These are phyloP conservation scores for Melangyna quadrimaculata DNA, from an alignment of 2,888 invertebrate species.

Conservation along the genomic window DNA sequence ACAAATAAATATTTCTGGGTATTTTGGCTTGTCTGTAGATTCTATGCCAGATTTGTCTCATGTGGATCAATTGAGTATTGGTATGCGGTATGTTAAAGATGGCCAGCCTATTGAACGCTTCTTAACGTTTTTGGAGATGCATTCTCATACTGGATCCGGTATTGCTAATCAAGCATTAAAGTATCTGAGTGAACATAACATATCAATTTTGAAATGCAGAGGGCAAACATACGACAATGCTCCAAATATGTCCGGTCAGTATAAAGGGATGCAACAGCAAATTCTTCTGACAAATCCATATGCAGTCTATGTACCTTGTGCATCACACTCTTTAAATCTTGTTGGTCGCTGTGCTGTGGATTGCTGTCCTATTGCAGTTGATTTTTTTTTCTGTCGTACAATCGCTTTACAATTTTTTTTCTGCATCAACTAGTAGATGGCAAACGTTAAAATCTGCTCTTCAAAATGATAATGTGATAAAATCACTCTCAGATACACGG, in stretches of 20 bases:
- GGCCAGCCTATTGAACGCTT: slow-evolving; percentile 22
- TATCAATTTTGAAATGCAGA: slow-evolving; percentile 29
- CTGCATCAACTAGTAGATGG: slow-evolving; percentile 45
- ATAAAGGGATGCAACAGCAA: slow-evolving; percentile 75
- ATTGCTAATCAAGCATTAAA: slow-evolving; percentile 73
- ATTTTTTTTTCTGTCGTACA: slow-evolving; percentile 37
- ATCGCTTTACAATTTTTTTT: slow-evolving; percentile 43
- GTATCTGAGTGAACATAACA: not conserved
- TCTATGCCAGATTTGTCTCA: slow-evolving; percentile 46
- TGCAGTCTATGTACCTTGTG: slow-evolving; percentile 75
- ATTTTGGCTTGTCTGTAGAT: slow-evolving; percentile 41
- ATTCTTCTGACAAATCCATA: slow-evolving; percentile 74
- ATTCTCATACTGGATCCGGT: slow-evolving; percentile 10
- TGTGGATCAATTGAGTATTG: slow-evolving; percentile 46
- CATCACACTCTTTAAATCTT: slow-evolving; percentile 75
- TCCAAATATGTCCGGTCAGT: slow-evolving; percentile 75
- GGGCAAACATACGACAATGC: slow-evolving; percentile 66
- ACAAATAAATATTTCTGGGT: slow-evolving; percentile 1
- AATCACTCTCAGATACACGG: not conserved
- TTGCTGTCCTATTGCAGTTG: slow-evolving; percentile 15
- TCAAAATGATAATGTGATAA: slow-evolving; percentile 2
- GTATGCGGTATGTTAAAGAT: slow-evolving; percentile 29
- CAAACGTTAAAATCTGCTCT: slow-evolving; percentile 17
- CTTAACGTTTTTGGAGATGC: slow-evolving; percentile 19
- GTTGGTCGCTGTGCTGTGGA: slow-evolving; percentile 67